These are phyloP conservation scores for Acleris cristana DNA, from an alignment of 2,888 invertebrate species.

Conservation along the genomic window DNA sequence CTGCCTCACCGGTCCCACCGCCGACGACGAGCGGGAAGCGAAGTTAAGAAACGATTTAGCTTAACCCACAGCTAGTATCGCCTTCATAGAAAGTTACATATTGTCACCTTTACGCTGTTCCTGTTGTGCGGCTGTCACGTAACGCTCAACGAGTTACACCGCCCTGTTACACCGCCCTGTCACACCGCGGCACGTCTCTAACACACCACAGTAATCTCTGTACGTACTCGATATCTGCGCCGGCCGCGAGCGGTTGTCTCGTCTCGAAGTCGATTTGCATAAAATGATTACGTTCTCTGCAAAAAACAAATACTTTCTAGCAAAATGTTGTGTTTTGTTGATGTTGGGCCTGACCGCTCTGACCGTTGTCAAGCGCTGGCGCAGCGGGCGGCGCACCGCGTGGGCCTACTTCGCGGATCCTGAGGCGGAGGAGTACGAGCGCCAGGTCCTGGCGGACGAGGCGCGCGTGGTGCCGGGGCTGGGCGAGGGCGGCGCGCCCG, in stretches of 20 bases:
- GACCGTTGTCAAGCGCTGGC: constrained; percentile 71
- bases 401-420: constrained; percentile 54
- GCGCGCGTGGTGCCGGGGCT: constrained; percentile 86
- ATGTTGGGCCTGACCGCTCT: constrained; percentile 65
- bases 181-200: no score
- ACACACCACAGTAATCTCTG: no score
- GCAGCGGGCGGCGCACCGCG: constrained; percentile 65
- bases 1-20: no score
- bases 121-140: no score
- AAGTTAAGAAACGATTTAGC: no score
- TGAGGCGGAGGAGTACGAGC: constrained; percentile 66
- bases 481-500: constrained; percentile 89
- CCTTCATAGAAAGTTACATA: no score
- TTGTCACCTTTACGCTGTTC: no score
- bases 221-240: neutral
- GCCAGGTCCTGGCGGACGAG: constrained; percentile 85
- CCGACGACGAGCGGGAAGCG: no score
- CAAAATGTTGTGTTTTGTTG: constrained; percentile 61
- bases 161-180: no score
- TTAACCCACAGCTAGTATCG: no score
- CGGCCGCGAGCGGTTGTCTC: constrained; percentile 49
- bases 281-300: constrained; percentile 70
- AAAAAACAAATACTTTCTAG: constrained; percentile 69
- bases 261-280: constrained; percentile 34
- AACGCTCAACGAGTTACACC: no score